Evolutionary conservation across 2,888 invertebrate species (phyloP).

Genomic region (Melitaea athalia): DNA sequence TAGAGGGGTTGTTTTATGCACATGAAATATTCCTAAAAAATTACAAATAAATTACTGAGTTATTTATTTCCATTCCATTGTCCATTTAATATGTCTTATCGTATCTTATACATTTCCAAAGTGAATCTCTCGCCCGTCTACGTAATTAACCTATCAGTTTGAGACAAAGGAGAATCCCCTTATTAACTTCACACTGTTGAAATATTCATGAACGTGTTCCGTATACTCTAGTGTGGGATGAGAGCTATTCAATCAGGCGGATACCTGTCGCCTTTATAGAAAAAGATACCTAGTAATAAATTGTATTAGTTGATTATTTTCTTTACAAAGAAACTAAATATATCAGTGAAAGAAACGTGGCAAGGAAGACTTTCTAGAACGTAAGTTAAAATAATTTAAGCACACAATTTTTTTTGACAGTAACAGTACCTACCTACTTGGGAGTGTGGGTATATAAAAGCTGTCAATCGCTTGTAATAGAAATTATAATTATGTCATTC

Average conservation of each 20-base stretch:
- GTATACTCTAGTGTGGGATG: constrained; percentile 27
- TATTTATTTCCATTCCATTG: no score
- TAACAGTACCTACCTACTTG: no score
- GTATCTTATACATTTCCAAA: constrained; percentile 39
- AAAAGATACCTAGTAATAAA: background rate
- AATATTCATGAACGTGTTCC: constrained; percentile 67
- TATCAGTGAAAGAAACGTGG: no score
- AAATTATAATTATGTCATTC: no score
- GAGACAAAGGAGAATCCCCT: constrained; percentile 74
- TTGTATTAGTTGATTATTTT: background rate
- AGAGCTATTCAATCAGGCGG: constrained; percentile 6
- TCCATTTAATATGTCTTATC: constrained; percentile 28
- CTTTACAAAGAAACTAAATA: background rate
- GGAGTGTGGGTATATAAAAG: no score
- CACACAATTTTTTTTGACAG: no score
- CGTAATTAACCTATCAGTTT: constrained; percentile 70
- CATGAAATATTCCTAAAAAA: no score
- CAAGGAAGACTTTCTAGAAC: no score
- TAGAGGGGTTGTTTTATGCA: no score
- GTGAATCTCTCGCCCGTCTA: constrained; percentile 51
- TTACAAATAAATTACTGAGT: no score
- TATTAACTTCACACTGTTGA: constrained; percentile 72
- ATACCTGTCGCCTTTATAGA: background rate
- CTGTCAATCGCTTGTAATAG: no score
- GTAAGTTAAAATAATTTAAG: no score